Base-by-base conservation (phyloP, 2,888 invertebrate species). In the Andricus quercusramuli region DNA sequence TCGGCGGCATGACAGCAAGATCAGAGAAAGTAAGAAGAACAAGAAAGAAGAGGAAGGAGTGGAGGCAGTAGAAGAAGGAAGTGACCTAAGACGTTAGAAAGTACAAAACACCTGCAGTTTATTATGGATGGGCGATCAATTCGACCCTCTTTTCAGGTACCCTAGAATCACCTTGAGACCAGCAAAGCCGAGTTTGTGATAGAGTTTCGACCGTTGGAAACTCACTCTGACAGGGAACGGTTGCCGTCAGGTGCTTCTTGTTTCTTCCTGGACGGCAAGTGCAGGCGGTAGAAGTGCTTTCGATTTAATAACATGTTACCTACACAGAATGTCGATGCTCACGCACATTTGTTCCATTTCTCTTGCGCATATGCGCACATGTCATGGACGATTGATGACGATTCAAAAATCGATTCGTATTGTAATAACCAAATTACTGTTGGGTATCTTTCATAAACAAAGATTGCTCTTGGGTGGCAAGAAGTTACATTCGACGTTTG, bases 251-350 rank as follows among this genome's bases (percentile, higher is more conserved):
- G 91, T 91, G 91, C 90, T 87, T 87, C 91, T 91, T 91, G 91
- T 89, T 87, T 87, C 91, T 91, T 91, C 91, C 92, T 90, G 90
- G 88, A 90, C 88, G 90, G 89, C 91, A 91, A 92, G 91, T 91
- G 91, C 91, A 89, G 86, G 86, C 88, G 88, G 88, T 87, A 86
- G 90, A 89, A 89, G 89, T 89, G 89, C 87, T 88, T 90, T 90
- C 91, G 91, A 90, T 90, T 91, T 90, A 90, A 91, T 91, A 90
- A 90, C 89, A 90, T 88, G 88, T 89, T 89, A 85, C 86, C 83
- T 79, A 65, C 56, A 44, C 62, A 79, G 68, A 77, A 51, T 32
- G n/a, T 13, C 51, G 32, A 74, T 32, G 32, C 74, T 56, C 32
- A 74, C 51, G 51, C 22, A 29, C 29, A 47, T 25, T 20, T 74